Evolutionary conservation across 1,140 invertebrate genomes (phyloP).

Genomic region (Drosophila pectinifera): DNA sequence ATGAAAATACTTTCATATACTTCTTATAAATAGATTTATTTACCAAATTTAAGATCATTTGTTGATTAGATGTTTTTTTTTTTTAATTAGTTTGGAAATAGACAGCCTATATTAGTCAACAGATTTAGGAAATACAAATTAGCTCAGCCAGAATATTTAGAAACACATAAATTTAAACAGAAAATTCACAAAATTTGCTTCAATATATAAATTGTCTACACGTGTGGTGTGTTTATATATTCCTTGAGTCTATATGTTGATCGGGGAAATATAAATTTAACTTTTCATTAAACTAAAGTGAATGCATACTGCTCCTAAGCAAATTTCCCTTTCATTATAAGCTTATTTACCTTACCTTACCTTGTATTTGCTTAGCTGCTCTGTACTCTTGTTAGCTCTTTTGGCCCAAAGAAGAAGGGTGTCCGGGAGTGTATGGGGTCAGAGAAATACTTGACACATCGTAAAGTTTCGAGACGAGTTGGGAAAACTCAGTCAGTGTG

Average conservation of each 20-base stretch:
- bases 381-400: neutral
- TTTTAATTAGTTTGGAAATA: neutral
- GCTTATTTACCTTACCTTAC: neutral
- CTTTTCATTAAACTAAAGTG: neutral
- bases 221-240: neutral
- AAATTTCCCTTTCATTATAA: neutral
- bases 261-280: neutral
- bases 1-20: too few species aligned
- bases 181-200: neutral
- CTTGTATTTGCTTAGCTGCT: neutral
- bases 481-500: constrained; percentile 55
- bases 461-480: constrained; percentile 29
- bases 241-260: neutral
- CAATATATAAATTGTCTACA: neutral
- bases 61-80: too few species aligned
- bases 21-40: too few species aligned
- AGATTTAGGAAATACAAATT: neutral
- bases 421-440: neutral
- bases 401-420: neutral
- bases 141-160: neutral
- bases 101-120: too few species aligned
- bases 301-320: neutral
- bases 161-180: neutral
- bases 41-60: neutral
- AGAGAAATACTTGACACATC: constrained; percentile 30